Conservation (phyloP, 1,140 invertebrate genomes). For the Nixonia krombeini region DNA sequence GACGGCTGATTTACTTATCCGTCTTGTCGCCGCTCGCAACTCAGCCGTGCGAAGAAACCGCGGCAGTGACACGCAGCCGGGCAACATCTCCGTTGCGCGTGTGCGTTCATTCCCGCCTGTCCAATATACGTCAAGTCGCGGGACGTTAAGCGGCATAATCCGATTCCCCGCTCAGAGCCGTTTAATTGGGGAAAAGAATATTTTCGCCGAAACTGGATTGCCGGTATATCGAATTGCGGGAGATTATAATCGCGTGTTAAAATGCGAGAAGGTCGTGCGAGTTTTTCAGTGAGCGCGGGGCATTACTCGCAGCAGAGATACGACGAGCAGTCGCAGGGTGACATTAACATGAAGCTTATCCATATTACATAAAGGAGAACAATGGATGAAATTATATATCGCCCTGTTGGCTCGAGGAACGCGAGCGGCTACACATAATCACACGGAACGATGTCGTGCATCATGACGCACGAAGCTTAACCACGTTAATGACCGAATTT, state of each 20-base stretch:
- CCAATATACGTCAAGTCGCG: constrained; percentile 19
- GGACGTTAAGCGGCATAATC: neutral
- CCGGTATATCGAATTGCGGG: too few relatives aligned
- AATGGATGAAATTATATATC: constrained; percentile 29
- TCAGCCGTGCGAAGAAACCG: constrained; percentile 32
- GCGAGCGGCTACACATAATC: constrained; percentile 10
- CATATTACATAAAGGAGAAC: constrained; percentile 14
- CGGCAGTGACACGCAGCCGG: constrained; percentile 19
- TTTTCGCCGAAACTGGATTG: too few relatives aligned
- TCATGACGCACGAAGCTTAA: neutral
- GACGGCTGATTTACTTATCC: constrained; percentile 45
- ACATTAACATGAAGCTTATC: constrained; percentile 4
- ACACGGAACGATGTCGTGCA: constrained; percentile 3
- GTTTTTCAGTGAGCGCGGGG: neutral
- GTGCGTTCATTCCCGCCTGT: constrained; percentile 42
- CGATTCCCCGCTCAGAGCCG: too few relatives aligned
- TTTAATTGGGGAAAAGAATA: too few relatives aligned
- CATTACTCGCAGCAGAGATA: neutral
- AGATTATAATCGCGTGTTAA: too few relatives aligned
- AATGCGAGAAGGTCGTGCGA: too few relatives aligned
- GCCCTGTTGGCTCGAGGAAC: neutral
- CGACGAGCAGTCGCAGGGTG: neutral
- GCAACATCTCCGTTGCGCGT: constrained; percentile 37
- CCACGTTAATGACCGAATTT: constrained; percentile 3
- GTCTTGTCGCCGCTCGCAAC: constrained; percentile 35